phyloP scores from a whole-genome alignment of 2,888 invertebrate species.

The Bellardia bayeri region DNA sequence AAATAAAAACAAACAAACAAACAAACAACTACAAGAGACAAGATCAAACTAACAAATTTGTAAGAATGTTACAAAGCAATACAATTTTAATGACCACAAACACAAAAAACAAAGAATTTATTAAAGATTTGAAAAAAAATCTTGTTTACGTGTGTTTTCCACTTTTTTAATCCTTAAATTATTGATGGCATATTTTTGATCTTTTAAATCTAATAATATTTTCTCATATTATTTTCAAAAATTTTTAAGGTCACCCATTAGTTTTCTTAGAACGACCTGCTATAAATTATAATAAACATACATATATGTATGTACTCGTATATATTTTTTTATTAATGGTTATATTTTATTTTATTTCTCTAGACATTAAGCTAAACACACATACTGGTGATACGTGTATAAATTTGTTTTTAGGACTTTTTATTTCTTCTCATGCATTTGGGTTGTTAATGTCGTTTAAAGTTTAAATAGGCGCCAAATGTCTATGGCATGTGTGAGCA shows the following conservation, averaged over 20 bases:
- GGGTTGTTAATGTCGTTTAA: slow-evolving; percentile 61
- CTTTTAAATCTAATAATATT: slow-evolving; percentile 8
- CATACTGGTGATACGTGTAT: slow-evolving; percentile 53
- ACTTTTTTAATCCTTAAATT: slow-evolving; percentile 35
- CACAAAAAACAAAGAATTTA: slow-evolving; percentile 24
- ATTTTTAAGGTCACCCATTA: slow-evolving; percentile 51
- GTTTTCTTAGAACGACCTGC: slow-evolving; percentile 54
- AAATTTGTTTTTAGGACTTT: slow-evolving; percentile 63
- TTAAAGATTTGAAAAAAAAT: slow-evolving; percentile 16
- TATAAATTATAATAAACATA: slow-evolving; percentile 58
- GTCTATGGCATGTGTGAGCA: slow-evolving; percentile 64
- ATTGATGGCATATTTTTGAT: slow-evolving; percentile 31
- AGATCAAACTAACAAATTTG: slow-evolving; percentile 70
- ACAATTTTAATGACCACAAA: slow-evolving; percentile 63
- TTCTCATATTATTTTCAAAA: slow-evolving; percentile 37
- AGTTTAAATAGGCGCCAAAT: slow-evolving; percentile 68
- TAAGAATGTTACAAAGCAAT: slow-evolving; percentile 57
- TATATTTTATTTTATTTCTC: slow-evolving; percentile 11
- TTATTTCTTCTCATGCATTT: slow-evolving; percentile 53
- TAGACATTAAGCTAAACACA: slow-evolving; percentile 19
- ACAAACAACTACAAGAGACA: slow-evolving; percentile 43
- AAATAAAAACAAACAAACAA: slow-evolving; percentile 39
- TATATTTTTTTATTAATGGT: slow-evolving; percentile 44
- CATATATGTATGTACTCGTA: background rate
- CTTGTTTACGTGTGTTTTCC: background rate